These are phyloP conservation scores for Drosophila lacteicornis DNA, from an alignment of 1,140 invertebrate species.

Conservation along the genomic window DNA sequence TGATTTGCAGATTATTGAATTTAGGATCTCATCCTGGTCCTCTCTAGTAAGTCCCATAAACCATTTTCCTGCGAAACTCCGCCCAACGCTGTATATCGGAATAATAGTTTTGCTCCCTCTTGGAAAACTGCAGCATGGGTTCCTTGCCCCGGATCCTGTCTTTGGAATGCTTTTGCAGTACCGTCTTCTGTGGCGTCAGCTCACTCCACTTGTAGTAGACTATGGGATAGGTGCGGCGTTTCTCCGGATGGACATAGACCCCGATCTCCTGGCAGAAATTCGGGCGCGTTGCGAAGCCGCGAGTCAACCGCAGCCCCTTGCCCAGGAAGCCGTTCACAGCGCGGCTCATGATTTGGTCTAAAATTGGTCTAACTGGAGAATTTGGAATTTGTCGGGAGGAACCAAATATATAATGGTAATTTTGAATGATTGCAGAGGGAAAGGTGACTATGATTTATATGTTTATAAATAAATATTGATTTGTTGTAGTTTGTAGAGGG, in stretches of 20 bases:
- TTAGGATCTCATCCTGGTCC: neutral
- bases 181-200: neutral
- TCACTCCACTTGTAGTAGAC: constrained; percentile 10
- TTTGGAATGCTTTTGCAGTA: neutral
- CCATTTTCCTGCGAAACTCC: constrained; percentile 38
- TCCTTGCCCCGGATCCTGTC: neutral
- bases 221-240: constrained; percentile 24
- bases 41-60: constrained; percentile 29
- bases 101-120: neutral
- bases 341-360: neutral
- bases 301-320: neutral
- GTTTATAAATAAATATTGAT: too few species aligned
- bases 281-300: neutral
- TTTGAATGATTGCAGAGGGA: neutral
- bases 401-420: neutral
- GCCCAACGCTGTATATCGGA: constrained; percentile 25
- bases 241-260: constrained; percentile 23
- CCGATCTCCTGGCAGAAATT: neutral
- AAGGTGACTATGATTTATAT: neutral
- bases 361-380: neutral
- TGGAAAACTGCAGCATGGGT: neutral
- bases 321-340: neutral
- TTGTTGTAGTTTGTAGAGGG: too few species aligned
- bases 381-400: neutral
- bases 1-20: too few species aligned